These are phyloP conservation scores for Parnassius mnemosyne DNA, from an alignment of 2,888 invertebrate species.

Conservation along the genomic window DNA sequence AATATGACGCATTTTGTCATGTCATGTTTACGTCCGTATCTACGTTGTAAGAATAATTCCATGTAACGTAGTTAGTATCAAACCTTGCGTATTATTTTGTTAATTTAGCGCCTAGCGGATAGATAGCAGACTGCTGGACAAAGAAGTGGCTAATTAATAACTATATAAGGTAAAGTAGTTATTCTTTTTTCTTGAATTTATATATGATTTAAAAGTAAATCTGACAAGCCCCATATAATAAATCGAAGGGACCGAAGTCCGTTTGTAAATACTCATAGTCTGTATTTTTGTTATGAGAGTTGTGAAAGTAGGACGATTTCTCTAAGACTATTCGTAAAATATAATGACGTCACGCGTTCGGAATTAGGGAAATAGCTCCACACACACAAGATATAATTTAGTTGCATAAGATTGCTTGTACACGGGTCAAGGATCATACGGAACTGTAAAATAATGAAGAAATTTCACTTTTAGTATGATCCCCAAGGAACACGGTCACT, in stretches of 20 bases:
- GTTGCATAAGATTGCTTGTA: background rate
- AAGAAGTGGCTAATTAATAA: background rate
- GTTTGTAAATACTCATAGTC: constrained; percentile 26
- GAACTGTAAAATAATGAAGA: too few species aligned
- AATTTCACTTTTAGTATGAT: too few species aligned
- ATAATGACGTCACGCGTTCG: constrained; percentile 7
- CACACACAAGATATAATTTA: background rate
- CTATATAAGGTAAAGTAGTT: too few species aligned
- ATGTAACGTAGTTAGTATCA: constrained; percentile 1
- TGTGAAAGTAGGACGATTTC: constrained; percentile 33
- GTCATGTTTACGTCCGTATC: constrained; percentile 23
- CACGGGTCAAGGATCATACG: too few species aligned
- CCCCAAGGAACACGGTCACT: too few species aligned
- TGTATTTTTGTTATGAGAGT: constrained; percentile 33
- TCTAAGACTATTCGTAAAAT: constrained; percentile 24
- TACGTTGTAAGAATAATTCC: constrained; percentile 19
- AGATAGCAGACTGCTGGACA: background rate
- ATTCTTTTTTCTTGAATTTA: too few species aligned
- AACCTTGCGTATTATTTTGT: background rate
- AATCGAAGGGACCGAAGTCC: constrained; percentile 21
- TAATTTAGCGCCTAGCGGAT: background rate
- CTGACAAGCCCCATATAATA: background rate
- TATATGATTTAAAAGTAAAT: background rate
- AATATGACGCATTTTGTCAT: constrained; percentile 27
- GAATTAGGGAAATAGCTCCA: background rate